These are phyloP conservation scores for Etheostoma nigrum DNA, from an alignment of 2,797 vertebrate genomes.

Conservation along the genomic window DNA sequence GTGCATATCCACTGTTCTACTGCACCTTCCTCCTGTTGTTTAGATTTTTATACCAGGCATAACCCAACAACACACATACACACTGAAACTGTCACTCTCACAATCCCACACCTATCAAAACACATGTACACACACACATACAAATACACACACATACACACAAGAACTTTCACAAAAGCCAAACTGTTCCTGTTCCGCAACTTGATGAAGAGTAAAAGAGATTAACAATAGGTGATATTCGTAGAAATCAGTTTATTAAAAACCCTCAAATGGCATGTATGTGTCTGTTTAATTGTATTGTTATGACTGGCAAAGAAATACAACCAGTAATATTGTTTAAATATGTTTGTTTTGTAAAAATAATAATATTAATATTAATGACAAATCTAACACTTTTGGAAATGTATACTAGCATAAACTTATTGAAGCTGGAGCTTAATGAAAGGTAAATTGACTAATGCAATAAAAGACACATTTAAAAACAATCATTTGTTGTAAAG, in stretches of 20 bases:
- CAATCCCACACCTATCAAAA: slow-evolving; percentile 13
- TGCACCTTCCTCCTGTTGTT: slow-evolving; percentile 37
- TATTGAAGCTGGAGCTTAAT: slow-evolving; percentile 81
- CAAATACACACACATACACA: slow-evolving; percentile 32
- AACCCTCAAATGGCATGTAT: slow-evolving; percentile 56
- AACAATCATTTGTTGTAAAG: slow-evolving; percentile 85
- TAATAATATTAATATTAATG: slow-evolving; percentile 79
- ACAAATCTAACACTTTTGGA: slow-evolving; percentile 76
- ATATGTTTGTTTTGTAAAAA: slow-evolving; percentile 83
- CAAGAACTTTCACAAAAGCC: slow-evolving; percentile 56
- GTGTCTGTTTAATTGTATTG: slow-evolving; percentile 67
- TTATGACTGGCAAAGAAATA: slow-evolving; percentile 60
- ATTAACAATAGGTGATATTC: slow-evolving; percentile 41
- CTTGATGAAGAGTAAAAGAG: slow-evolving; percentile 44
- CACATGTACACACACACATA: slow-evolving; percentile 33
- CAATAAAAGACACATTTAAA: slow-evolving; percentile 87
- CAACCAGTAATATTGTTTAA: slow-evolving; percentile 76
- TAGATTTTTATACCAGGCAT: slow-evolving; percentile 22
- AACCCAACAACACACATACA: slow-evolving; percentile 42
- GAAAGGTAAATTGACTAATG: slow-evolving; percentile 80
- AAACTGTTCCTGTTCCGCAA: slow-evolving; percentile 61
- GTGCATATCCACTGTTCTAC: slow-evolving; percentile 59
- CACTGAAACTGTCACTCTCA: slow-evolving; percentile 18
- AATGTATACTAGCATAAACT: slow-evolving; percentile 76
- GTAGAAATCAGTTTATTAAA: slow-evolving; percentile 61